Evolutionary conservation across 2,113 vertebrate species (phyloP), one percentile per base, ranked within the genome.

Genomic region (Taurulus bubalis): DNA sequence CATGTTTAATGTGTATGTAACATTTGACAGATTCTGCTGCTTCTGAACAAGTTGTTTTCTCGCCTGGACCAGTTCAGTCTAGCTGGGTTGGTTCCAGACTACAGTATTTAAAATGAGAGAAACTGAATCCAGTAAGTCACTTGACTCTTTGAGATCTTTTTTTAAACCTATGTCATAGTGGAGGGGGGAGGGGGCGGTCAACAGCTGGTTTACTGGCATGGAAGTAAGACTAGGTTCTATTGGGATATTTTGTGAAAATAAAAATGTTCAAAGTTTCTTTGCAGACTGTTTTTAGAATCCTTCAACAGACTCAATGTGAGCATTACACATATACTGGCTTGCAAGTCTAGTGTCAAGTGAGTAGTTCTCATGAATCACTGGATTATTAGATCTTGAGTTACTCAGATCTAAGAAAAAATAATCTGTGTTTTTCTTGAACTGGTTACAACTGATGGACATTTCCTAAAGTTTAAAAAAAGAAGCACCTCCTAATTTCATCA

Each of bases 231-330:
- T 63, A 32, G 68, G 70, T 76, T 81, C 32, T 36, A 9, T 76
- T 87, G 58, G 75, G 53, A 83, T 81, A 72, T 87, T 90, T 92
- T 90, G 81, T 73, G 58, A 65, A 88, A 92, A 90, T 91, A 91
- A 93, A 32, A 91, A 83, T 38, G 18, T 77, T 79, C 1, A 75
- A 65, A 77, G 6, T 26, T 38, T 26, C 30, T 55, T 40, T 45
- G 20, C n/a, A 15, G 2, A 59, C 38, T 59, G 26, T 42, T n/a
- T n/a, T n/a, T n/a, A n/a, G n/a, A n/a, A n/a, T n/a, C n/a, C n/a
- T n/a, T n/a, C n/a, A n/a, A n/a, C 49, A 12, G 47, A 15, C 8
- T 47, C 34, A 42, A 38, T 38, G 36, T 38, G 36, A 38, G 9
- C 36, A 8, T 38, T 8, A 8, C 36, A 38, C 36, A 38, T 38